Conservation (phyloP, 2,797 vertebrate species). For the Alfaro cultratus region DNA sequence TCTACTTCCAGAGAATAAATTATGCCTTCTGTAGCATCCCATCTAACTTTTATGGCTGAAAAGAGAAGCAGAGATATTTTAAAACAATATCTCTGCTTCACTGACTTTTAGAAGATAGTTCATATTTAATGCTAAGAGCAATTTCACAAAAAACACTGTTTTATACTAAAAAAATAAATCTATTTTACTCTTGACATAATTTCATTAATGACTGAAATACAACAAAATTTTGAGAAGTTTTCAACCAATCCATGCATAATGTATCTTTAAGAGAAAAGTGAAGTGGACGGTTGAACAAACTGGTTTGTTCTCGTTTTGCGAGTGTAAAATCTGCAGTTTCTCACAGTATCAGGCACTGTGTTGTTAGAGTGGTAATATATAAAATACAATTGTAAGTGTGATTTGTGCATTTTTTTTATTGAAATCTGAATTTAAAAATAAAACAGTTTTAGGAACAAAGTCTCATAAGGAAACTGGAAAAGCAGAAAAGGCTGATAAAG, state of each 20-base stretch:
- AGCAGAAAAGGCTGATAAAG: neutral
- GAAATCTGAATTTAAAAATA: too few relatives aligned
- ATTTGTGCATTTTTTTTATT: neutral
- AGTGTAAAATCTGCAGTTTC: neutral
- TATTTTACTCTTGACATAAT: neutral
- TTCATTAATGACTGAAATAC: neutral
- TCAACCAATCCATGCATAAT: neutral
- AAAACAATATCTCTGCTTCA: too few relatives aligned
- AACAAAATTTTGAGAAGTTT: neutral
- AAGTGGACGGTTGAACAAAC: neutral
- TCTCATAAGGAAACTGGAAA: conserved; percentile 19
- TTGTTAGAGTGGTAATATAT: neutral
- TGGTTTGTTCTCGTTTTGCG: neutral
- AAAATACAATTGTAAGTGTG: too few relatives aligned
- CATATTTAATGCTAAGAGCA: neutral
- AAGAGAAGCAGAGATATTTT: too few relatives aligned
- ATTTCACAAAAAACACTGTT: neutral
- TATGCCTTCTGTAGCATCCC: too few relatives aligned
- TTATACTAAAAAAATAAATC: neutral
- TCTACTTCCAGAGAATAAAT: too few relatives aligned
- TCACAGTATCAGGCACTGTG: neutral
- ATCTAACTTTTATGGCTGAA: too few relatives aligned
- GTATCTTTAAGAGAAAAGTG: neutral
- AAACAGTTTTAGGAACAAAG: conserved; percentile 12
- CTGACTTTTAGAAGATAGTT: neutral